Evolutionary conservation across 2,113 vertebrate species (phyloP), one percentile per base, ranked within the genome.

Genomic region (Saguinus midas): DNA sequence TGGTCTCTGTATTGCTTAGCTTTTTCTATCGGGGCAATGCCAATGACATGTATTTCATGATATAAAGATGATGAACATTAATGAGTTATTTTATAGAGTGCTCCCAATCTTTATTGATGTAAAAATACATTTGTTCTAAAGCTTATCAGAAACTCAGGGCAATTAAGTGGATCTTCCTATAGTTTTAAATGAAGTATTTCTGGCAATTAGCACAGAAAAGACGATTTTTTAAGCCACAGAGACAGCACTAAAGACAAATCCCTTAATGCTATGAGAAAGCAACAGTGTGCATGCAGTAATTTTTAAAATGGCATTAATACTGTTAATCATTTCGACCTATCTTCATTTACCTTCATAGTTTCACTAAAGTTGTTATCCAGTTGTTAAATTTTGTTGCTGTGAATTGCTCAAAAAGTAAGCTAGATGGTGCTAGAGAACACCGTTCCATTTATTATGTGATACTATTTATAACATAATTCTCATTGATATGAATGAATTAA

Each of bases 401-500:
- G 12, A 98, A 40, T 95, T 98, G 66, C 72, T 61, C 64, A 81
- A 70, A 97, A 97, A 93, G 32, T 97, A 97, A 98, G 98, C 98
- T 98, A 98, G 98, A 97, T 98, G 98, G 98, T 98, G 98, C 98
- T 98, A 98, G 85, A 98, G 91, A 95, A 98, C 98, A 96, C 81
- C 58, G 90, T 97, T 97, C 85, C 88, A 96, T 86, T 58, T 96
- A 35, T 80, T 94, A 35, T 66, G 58, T 85, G 50, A 58, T 82
- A 75, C 45, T 58, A 95, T 96, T 84, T 29, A 88, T 45, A 97
- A 27, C 10, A 70, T 81, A 14, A 94, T 32, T 97, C 9, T 78
- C 91, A 4, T 80, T 97, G n/a, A 29, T 90, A 37, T 87, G 18
- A 57, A 84, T 40, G 5, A 61, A 94, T 95, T 43, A 85, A 80